Base-by-base conservation (phyloP, 2,797 vertebrate species). In the Myotis findleyi region DNA sequence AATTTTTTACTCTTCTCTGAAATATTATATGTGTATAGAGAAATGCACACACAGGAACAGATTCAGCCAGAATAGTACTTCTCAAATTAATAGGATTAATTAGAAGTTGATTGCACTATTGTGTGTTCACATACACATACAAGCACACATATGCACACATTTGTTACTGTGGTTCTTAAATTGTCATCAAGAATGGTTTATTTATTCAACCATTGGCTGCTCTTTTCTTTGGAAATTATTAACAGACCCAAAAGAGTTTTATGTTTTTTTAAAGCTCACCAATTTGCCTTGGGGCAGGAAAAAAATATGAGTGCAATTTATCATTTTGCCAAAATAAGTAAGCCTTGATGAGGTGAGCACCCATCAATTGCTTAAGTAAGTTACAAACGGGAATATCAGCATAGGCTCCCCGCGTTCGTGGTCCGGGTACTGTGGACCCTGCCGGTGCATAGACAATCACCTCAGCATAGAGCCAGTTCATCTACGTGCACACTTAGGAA, bases 181-280 rank as follows among this genome's bases (percentile, higher is more conserved):
- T 41, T 81, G 93, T 91, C 97, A 90, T 93, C 96, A 87, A 94
- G 85, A 95, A 93, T 68, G 71, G 75, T 95, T 96, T 96, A 93
- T 96, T 97, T 97, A 96, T 90, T 94, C 94, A 94, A 93, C 86
- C 75, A 88, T 21, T 96, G 85, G 79, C 94, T 87, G 88, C 62
- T 94, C 92, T 94, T 94, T 93, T 81, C 94, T 94, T 97, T 89
- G 93, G 75, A 94, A 96, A 97, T 97, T 96, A 96, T 94, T 97
- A 97, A 95, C 95, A 97, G 97, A 96, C 77, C 66, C 53, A 75
- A 91, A 91, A 84, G 49, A 95, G 64, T 91, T 87, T 18, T 77
- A 18, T 92, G 66, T 85, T 69, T 75, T 87, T 96, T 91, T 36
- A 47, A 93, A 88, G 33, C 69, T 96, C 87, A 97, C 92, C 89